phyloP scores from a whole-genome alignment of 2,797 vertebrate species.

The Lepilemur septentrionalis region DNA sequence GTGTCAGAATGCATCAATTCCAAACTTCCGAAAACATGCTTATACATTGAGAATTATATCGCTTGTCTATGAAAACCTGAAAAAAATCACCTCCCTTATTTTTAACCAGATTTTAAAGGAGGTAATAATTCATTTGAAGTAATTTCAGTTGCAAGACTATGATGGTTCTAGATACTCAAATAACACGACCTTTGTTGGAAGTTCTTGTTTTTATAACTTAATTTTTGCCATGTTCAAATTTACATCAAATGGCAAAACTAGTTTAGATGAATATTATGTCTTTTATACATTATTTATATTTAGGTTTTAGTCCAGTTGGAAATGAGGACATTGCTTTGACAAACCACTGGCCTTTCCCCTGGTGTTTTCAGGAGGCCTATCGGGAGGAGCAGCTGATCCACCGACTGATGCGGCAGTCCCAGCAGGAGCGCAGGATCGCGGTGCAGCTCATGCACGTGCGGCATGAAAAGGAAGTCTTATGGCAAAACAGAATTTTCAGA shows the following conservation, averaged over 20 bases:
- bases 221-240: neutral
- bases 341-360: neutral
- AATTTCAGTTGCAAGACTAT: neutral
- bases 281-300: neutral
- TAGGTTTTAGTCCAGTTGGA: neutral
- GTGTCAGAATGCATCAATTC: neutral
- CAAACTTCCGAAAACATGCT: neutral
- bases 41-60: neutral
- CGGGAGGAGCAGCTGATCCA: slow-evolving; percentile 92
- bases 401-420: slow-evolving; percentile 92
- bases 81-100: neutral
- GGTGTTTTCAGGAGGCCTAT: slow-evolving; percentile 85
- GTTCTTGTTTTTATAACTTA: neutral
- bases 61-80: slow-evolving; percentile 12
- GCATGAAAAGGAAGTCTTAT: slow-evolving; percentile 92
- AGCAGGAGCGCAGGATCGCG: slow-evolving; percentile 91
- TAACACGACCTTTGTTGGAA: neutral
- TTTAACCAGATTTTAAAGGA: slow-evolving; percentile 13
- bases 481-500: slow-evolving; percentile 91
- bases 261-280: neutral
- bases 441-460: slow-evolving; percentile 93
- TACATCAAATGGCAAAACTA: neutral
- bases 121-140: neutral
- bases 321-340: too few relatives aligned
- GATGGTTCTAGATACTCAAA: neutral